phyloP scores from a whole-genome alignment of 2,888 invertebrate species.

The Megastigmus dorsalis region DNA sequence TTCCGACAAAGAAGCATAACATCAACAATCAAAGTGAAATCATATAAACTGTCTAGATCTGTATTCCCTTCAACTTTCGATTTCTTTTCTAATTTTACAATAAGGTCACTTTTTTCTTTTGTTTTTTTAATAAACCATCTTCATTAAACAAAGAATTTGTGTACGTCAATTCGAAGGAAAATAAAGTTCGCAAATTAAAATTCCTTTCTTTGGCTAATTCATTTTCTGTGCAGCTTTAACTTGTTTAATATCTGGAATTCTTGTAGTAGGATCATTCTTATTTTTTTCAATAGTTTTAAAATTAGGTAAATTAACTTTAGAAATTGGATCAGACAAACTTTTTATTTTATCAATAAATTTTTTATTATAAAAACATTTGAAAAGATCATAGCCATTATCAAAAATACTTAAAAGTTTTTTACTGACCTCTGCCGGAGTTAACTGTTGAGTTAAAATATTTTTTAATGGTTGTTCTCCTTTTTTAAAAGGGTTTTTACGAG shows the following conservation, averaged over 20 bases:
- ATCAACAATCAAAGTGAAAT: constrained; percentile 18
- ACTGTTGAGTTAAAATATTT: constrained; percentile 20
- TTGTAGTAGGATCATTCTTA: not conserved
- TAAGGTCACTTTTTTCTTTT: constrained; percentile 18
- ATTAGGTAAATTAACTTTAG: constrained; percentile 5
- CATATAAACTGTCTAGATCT: not conserved
- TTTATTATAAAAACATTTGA: not conserved
- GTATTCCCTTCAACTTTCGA: not conserved
- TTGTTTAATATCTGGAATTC: not conserved
- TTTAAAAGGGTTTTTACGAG: constrained; percentile 9
- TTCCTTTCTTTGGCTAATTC: constrained; percentile 27
- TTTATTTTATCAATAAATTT: not conserved
- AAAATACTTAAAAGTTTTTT: constrained; percentile 19
- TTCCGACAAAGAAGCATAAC: constrained; percentile 30
- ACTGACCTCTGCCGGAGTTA: not conserved
- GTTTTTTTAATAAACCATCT: constrained; percentile 31
- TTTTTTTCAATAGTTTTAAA: constrained; percentile 8
- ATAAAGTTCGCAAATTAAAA: constrained; percentile 9
- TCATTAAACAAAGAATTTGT: constrained; percentile 32
- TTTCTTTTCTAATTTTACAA: constrained; percentile 16
- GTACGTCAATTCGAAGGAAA: constrained; percentile 14
- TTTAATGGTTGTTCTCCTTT: not conserved
- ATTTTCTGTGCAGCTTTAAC: constrained; percentile 16
- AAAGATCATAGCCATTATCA: constrained; percentile 8
- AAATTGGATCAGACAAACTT: not conserved